Base-by-base conservation (phyloP, 2,888 invertebrate genomes). In the Pandemis corylana region DNA sequence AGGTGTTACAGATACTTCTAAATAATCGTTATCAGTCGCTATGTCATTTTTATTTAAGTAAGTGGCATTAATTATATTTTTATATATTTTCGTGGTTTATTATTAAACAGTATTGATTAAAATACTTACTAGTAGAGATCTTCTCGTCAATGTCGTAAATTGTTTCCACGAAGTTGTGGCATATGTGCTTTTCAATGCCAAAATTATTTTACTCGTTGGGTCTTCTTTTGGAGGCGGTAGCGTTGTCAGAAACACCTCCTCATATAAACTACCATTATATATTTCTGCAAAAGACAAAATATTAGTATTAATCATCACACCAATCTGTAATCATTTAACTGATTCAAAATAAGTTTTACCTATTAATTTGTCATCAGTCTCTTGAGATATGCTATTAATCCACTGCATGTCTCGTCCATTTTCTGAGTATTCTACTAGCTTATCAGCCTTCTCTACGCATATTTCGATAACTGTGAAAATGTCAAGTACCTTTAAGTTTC, bases 401-500 rank as follows among this genome's bases (percentile, higher is more conserved):
- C 93, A 94, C 66, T 81, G 80, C 65, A 81, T 81, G 77, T 81
- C 88, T 77, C 82, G 90, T 53, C 94, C 94, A 78, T 94, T 94
- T 81, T 86, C 78, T 41, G 91, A 90, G 76, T 81, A 82, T 75
- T 85, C 77, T 63, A 91, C 90, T 78, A 93, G 80, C 63, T 83
- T 78, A 62, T 85, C 81, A 62, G 88, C 86, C 71, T 90, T 85
- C 41, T 90, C 90, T 67, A 78, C 82, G 77, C 90, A 89, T 85
- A 88, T 89, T 87, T 94, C 94, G 78, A 94, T 92, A 82, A 94
- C 94, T 94, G 90, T 77, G 90, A 91, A 44, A 76, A 80, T 69
- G n/a, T 51, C 51, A 44, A 65, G 59, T 28, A 28, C 28, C 28
- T 15, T 49, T 61, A 66, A 49, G 12, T 13, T 36, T 36, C 20